Evolutionary conservation across 1,140 invertebrate species (phyloP).

Genomic region (Drosophila pandora): DNA sequence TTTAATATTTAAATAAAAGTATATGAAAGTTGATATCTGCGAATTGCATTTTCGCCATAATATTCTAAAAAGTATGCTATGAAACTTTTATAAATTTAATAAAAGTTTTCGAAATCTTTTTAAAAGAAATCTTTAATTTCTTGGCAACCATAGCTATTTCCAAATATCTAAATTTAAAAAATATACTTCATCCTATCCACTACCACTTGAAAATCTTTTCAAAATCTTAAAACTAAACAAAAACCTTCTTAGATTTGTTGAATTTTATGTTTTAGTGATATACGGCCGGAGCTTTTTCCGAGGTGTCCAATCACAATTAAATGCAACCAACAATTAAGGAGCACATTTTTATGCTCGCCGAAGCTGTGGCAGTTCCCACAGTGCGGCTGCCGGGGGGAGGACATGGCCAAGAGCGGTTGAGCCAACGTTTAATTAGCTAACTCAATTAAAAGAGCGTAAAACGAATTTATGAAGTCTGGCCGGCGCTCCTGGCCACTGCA

Average conservation of each 20-base stretch:
- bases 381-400: constrained; percentile 22
- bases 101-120: no score
- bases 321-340: constrained; percentile 72
- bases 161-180: no score
- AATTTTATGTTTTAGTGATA: background rate
- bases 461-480: constrained; percentile 61
- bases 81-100: no score
- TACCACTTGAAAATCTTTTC: background rate
- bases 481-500: constrained; percentile 43
- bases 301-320: constrained; percentile 75
- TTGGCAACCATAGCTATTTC: no score
- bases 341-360: constrained; percentile 66
- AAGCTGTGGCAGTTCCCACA: constrained; percentile 75
- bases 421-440: constrained; percentile 74
- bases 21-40: no score
- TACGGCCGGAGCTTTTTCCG: constrained; percentile 26
- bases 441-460: constrained; percentile 80
- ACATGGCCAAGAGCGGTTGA: constrained; percentile 12
- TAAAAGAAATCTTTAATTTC: no score
- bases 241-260: no score
- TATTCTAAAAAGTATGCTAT: no score
- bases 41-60: no score
- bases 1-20: no score
- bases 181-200: no score
- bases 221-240: background rate